Percentiles rank a stretch among this genome's conserved stretches.
Conservation (phyloP, 2,797 vertebrate species). For the Clarias laeviceps region DNA sequence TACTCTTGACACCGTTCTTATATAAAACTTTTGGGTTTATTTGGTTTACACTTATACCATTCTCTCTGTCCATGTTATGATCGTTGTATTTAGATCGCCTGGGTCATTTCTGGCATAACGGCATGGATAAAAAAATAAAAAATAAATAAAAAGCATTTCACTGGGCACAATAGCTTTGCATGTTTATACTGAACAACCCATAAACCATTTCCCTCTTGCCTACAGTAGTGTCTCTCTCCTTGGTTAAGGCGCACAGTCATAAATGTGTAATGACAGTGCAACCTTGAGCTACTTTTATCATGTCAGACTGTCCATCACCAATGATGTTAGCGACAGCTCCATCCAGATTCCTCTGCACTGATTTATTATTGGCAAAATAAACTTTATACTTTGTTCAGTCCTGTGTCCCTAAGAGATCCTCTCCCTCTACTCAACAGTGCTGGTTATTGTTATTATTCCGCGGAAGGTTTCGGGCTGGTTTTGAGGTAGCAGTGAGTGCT, state of each 20-base stretch:
- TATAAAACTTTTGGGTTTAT: constrained; percentile 4
- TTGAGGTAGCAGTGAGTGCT: constrained; percentile 81
- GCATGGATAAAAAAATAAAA: constrained; percentile 47
- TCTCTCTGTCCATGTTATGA: constrained; percentile 34
- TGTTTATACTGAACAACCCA: constrained; percentile 52
- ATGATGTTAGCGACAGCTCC: constrained; percentile 80
- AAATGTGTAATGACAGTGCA: constrained; percentile 81
- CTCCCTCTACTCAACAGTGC: constrained; percentile 26
- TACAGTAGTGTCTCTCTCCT: constrained; percentile 30
- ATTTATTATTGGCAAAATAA: constrained; percentile 87
- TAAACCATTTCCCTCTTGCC: constrained; percentile 44
- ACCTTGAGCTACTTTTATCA: constrained; percentile 82
- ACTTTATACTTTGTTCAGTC: constrained; percentile 85
- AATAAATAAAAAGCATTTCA: constrained; percentile 51
- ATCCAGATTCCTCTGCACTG: constrained; percentile 74
- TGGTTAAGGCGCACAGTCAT: constrained; percentile 47
- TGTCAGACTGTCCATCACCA: constrained; percentile 75
- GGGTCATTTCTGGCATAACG: constrained; percentile 48
- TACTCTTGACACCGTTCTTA: constrained; percentile 10
- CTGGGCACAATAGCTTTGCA: constrained; percentile 46
- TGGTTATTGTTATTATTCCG: constrained; percentile 37
- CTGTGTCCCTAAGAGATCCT: constrained; percentile 72
- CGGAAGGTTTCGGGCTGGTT: constrained; percentile 53
- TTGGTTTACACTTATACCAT: constrained; percentile 27
- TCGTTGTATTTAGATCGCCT: constrained; percentile 39